These are phyloP conservation scores for Luscinia luscinia DNA, from an alignment of 2,797 vertebrate species.

Conservation along the genomic window DNA sequence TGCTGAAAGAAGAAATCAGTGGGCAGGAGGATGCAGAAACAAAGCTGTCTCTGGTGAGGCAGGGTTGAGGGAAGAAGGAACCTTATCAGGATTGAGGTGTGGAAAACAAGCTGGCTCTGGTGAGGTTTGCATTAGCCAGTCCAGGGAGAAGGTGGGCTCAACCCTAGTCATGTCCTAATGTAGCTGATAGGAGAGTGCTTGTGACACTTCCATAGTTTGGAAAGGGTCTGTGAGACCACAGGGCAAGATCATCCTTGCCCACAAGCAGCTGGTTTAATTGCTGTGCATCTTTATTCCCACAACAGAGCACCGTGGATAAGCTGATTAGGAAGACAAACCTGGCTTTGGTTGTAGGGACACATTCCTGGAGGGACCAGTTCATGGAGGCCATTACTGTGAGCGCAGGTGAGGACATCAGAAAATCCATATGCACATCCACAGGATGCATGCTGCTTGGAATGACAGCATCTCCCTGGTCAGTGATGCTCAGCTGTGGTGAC, in stretches of 20 bases:
- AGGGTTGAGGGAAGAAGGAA: background rate
- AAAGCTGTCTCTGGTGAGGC: background rate
- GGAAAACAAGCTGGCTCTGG: background rate
- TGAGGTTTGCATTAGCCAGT: background rate
- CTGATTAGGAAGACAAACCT: constrained; percentile 98
- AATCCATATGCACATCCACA: background rate
- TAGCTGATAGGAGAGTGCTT: background rate
- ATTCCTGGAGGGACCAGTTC: constrained; percentile 99
- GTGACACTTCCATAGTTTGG: background rate
- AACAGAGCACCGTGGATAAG: constrained; percentile 96
- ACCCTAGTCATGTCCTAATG: background rate
- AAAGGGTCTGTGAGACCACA: background rate
- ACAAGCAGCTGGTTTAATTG: background rate
- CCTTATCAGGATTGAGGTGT: background rate
- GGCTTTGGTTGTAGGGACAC: constrained; percentile 96
- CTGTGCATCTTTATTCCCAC: constrained; percentile 58
- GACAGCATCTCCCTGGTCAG: background rate
- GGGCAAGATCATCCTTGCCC: background rate
- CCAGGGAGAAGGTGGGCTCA: background rate
- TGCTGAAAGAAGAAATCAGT: background rate
- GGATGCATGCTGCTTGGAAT: background rate
- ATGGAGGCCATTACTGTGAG: constrained; percentile 99
- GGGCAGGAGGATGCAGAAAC: background rate
- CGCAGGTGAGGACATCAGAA: constrained; percentile 83
- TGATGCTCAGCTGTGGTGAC: background rate